These are phyloP conservation scores for Rhyacichthys aspro DNA, from an alignment of 2,797 vertebrate genomes.

Conservation along the genomic window DNA sequence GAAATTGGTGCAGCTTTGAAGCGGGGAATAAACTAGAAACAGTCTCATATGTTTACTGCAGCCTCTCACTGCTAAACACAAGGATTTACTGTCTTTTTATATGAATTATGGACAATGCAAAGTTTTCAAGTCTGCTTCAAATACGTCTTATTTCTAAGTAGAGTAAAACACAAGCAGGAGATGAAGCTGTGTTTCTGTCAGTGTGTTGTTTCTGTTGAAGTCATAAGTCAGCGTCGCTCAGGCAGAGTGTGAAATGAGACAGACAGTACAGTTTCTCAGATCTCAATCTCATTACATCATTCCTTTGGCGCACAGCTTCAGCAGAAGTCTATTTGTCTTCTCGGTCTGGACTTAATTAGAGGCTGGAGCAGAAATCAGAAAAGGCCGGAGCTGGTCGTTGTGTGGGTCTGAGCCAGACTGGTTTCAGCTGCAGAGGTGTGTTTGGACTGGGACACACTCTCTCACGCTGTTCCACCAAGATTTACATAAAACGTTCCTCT, in stretches of 20 bases:
- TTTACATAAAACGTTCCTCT: too few relatives aligned
- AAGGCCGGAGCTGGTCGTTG: conserved; percentile 56
- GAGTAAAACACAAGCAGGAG: conserved; percentile 2
- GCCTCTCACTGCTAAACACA: too few relatives aligned
- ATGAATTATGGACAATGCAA: too few relatives aligned
- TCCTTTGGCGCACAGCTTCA: conserved; percentile 31
- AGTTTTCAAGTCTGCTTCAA: too few relatives aligned
- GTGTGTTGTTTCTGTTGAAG: conserved; percentile 19
- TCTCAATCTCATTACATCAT: conserved; percentile 37
- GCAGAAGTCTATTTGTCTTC: conserved; percentile 45
- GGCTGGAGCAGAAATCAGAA: conserved; percentile 47
- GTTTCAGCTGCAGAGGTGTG: conserved; percentile 39
- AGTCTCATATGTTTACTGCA: too few relatives aligned
- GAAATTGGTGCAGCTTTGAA: too few relatives aligned
- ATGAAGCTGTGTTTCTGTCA: conserved; percentile 3
- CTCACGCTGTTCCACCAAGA: too few relatives aligned
- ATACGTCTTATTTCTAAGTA: too few relatives aligned
- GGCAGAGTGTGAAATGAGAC: not conserved
- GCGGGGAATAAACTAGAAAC: too few relatives aligned
- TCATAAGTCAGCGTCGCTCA: too few relatives aligned
- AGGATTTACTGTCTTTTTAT: too few relatives aligned
- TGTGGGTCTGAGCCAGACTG: conserved; percentile 43
- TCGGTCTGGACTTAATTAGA: conserved; percentile 66
- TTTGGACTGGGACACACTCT: conserved; percentile 31
- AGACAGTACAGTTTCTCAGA: conserved; percentile 17